Evolutionary conservation across 2,113 vertebrate species (phyloP).

Genomic region (Psilopsiagon aymara): DNA sequence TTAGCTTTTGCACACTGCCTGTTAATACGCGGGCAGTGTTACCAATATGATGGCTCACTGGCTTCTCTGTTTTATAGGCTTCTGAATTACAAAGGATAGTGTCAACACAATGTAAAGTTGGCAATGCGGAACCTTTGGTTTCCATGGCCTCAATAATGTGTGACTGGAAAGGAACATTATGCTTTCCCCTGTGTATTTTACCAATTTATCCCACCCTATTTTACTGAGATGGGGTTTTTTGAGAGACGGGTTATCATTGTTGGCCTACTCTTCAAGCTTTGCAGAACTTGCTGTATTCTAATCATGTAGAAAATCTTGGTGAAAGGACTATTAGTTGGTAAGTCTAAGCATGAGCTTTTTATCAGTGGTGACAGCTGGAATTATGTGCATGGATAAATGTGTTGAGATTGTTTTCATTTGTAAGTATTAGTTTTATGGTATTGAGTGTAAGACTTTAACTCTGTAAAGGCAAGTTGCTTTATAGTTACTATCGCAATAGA

Average conservation of each 20-base stretch:
- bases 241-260: background rate
- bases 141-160: background rate
- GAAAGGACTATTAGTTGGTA: background rate
- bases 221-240: background rate
- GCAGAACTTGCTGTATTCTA: background rate
- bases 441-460: background rate
- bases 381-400: background rate
- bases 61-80: background rate
- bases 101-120: background rate
- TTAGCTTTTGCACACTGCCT: background rate
- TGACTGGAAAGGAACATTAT: background rate
- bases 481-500: background rate
- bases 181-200: background rate
- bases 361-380: background rate
- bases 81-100: background rate
- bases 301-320: background rate
- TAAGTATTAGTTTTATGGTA: background rate
- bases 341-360: background rate
- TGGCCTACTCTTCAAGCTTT: background rate
- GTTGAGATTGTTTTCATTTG: background rate
- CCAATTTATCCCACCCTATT: background rate
- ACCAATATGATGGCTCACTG: background rate
- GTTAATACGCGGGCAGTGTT: background rate
- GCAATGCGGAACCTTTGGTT: background rate
- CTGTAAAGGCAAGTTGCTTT: background rate